Conservation (phyloP, 64 coral and sea anemone species). For the Montipora sp. region DNA sequence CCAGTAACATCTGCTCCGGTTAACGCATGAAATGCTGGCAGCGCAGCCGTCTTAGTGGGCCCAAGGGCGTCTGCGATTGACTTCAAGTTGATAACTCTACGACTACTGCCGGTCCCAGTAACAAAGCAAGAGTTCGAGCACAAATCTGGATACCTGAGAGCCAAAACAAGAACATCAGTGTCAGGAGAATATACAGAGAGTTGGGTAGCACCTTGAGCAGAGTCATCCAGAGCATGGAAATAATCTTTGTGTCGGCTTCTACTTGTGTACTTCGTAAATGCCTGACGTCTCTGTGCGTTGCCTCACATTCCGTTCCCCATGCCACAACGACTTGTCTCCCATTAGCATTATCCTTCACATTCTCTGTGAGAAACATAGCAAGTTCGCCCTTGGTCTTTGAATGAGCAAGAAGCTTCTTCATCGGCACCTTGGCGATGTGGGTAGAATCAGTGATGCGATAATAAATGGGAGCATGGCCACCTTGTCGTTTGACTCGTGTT, state of each 20-base stretch:
- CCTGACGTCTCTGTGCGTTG: constrained; percentile 68
- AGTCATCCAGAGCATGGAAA: constrained; percentile 58
- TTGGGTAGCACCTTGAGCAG: constrained; percentile 51
- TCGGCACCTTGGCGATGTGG: constrained; percentile 39
- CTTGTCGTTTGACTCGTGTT: constrained; percentile 54
- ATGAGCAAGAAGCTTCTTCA: constrained; percentile 53
- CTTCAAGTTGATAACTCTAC: constrained; percentile 70
- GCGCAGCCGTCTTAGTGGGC: constrained; percentile 54
- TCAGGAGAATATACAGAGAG: constrained; percentile 60
- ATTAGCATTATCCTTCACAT: constrained; percentile 51
- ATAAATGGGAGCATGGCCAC: constrained; percentile 37
- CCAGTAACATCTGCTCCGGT: constrained; percentile 36
- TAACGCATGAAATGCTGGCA: constrained; percentile 53
- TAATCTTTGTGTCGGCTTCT: constrained; percentile 64
- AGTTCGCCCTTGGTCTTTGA: not conserved
- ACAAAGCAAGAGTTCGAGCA: constrained; percentile 27
- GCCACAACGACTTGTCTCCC: constrained; percentile 64
- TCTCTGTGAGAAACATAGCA: too few relatives aligned
- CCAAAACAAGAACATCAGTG: not conserved
- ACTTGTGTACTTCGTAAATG: constrained; percentile 62
- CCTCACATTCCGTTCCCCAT: constrained; percentile 59
- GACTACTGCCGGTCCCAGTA: constrained; percentile 58
- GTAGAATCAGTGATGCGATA: constrained; percentile 55
- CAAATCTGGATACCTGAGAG: too few relatives aligned
- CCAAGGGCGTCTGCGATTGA: constrained; percentile 71